Percentiles rank a stretch among this genome's conserved stretches.
Evolutionary conservation across 2,888 invertebrate species (phyloP).

Genomic region (Stenchaetothrips biformis): DNA sequence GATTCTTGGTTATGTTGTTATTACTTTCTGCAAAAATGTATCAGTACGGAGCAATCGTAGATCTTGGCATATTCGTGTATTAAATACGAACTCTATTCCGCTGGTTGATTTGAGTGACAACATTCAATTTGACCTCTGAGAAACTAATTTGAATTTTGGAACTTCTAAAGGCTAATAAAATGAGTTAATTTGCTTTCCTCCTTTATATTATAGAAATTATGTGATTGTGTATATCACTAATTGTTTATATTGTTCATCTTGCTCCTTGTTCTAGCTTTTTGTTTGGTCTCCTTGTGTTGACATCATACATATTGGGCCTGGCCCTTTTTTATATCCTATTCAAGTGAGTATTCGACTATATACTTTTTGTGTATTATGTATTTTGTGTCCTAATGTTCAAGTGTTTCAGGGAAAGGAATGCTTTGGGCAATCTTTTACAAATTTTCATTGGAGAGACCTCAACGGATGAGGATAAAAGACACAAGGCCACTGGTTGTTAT

Average conservation of each 20-base stretch:
- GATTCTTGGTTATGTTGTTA: not conserved
- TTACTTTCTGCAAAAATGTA: no score
- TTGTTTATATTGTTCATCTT: not conserved
- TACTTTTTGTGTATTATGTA: not conserved
- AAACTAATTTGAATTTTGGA: not conserved
- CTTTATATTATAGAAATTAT: not conserved
- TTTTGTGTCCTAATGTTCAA: not conserved
- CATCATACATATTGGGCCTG: not conserved
- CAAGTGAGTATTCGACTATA: not conserved
- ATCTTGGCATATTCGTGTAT: not conserved
- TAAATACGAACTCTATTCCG: no score
- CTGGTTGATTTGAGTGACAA: not conserved
- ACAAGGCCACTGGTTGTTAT: constrained; percentile 48
- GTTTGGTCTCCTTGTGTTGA: not conserved
- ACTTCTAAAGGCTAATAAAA: not conserved
- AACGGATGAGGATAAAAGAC: not conserved
- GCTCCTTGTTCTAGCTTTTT: not conserved
- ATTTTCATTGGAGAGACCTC: not conserved
- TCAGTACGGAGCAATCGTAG: not conserved
- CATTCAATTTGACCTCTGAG: not conserved
- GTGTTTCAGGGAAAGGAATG: not conserved
- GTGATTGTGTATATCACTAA: not conserved
- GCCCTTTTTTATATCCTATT: not conserved
- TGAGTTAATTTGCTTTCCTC: not conserved
- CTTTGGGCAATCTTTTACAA: not conserved